Percentiles rank a stretch among this genome's conserved stretches.
Evolutionary conservation across 2,113 vertebrate genomes (phyloP).

Genomic region (Phalacrocorax carbo): DNA sequence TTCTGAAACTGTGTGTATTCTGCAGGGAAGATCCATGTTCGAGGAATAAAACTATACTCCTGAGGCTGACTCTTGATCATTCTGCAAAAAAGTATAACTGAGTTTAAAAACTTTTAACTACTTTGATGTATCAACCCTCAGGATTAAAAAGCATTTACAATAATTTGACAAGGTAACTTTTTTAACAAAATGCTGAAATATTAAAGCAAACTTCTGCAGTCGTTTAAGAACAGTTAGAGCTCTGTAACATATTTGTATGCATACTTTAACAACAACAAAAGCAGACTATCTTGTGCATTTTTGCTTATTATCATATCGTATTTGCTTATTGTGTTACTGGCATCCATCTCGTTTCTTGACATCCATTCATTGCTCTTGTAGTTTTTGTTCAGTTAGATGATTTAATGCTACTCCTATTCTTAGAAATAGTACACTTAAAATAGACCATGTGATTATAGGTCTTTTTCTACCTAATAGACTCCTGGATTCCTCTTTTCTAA

Average conservation of each 20-base stretch:
- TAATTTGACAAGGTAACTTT: not conserved
- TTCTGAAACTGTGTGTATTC: slow-evolving; percentile 98
- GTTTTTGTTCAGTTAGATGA: not conserved
- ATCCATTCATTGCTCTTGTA: not conserved
- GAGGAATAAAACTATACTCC: slow-evolving; percentile 95
- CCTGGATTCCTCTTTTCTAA: not conserved
- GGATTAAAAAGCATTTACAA: not conserved
- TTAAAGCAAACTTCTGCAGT: not conserved
- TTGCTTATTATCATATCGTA: not conserved
- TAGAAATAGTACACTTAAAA: not conserved
- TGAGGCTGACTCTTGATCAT: slow-evolving; percentile 96
- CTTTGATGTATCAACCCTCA: not conserved
- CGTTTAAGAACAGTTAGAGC: not conserved
- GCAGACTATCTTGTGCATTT: not conserved
- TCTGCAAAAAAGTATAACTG: slow-evolving; percentile 70
- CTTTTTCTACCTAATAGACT: not conserved
- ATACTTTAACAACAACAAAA: not conserved
- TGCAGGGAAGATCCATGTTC: slow-evolving; percentile 96
- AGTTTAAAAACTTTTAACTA: not conserved
- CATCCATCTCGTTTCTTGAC: not conserved
- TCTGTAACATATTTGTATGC: not conserved
- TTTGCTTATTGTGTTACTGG: not conserved
- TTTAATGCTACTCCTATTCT: not conserved
- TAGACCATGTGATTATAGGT: not conserved
- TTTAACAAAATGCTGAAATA: not conserved